Evolutionary conservation across 2,113 vertebrate genomes (phyloP), one percentile per base, ranked within the genome.

Genomic region (Aegypius monachus): DNA sequence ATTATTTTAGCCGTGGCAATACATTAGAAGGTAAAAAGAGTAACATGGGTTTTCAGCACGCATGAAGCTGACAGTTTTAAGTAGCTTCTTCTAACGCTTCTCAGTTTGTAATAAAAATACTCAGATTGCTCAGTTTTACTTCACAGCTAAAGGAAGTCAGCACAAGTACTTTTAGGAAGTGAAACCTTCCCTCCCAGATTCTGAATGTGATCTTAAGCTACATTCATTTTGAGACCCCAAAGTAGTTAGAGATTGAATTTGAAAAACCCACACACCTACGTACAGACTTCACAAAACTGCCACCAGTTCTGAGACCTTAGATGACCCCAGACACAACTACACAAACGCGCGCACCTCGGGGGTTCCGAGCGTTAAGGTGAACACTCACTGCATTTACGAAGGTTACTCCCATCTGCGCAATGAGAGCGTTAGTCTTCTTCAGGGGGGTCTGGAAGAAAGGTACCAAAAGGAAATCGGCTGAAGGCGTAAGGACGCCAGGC

Each of bases 331-430:
- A 42, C 0, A 52, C 11, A 61, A 34, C 45, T 0, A 66, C 50
- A n/a, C 14, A 38, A 36, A 27, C 0, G 0, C 23, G 15, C 16
- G 2, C 17, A 26, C 6, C 27, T 81, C 36, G 26, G 45, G 25
- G 50, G 25, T 16, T 27, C 50, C 25, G 55, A 63, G 19, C 34
- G 32, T 16, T 36, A 40, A 36, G 1, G 40, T 17, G 18, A 92
- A 85, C 80, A 98, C 99, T 99, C 94, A 99, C 99, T 20, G 99
- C 98, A 3, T 99, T 99, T 22, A 98, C 97, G 89, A 99, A 99
- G 4, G 99, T 98, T 72, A 99, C 98, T 52, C 99, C 99, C 87
- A 98, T 99, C 45, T 99, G 99, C 10, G 98, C 99, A 29, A 99
- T 99, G 7, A 99, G 98, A 61, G 98, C 98, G 55, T 98, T 99